A percentile compares a stretch with the other conserved stretches of the same genome.
Evolutionary conservation across 2,888 invertebrate species (phyloP).

Genomic region (Sesia bembeciformis): DNA sequence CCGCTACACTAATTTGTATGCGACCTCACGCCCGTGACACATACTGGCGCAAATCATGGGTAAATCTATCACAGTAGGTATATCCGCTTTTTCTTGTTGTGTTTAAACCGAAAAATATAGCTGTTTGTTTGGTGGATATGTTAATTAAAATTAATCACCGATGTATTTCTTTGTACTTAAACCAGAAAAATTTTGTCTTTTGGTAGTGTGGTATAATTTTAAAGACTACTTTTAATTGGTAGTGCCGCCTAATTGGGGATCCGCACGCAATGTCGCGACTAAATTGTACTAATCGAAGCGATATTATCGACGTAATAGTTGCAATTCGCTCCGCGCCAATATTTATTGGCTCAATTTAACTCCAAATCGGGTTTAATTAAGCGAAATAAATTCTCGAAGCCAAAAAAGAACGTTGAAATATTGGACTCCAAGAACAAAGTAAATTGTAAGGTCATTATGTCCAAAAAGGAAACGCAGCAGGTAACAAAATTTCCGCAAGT

Average conservation of each 20-base stretch:
- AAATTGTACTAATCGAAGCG: conserved; percentile 49
- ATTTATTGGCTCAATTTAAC: conserved; percentile 46
- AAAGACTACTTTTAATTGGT: conserved; percentile 40
- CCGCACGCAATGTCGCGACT: conserved; percentile 51
- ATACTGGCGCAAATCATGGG: no score
- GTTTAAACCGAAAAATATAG: no score
- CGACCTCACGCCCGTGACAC: conserved; percentile 30
- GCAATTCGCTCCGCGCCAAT: conserved; percentile 46
- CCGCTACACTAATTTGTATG: conserved; percentile 40
- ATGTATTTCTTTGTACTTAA: no score
- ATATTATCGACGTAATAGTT: conserved; percentile 40
- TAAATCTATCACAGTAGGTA: no score
- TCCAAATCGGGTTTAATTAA: conserved; percentile 31
- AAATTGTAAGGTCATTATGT: background rate
- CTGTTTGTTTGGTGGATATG: no score
- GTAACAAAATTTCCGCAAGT: background rate
- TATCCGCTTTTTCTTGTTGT: no score
- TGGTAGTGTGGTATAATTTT: conserved; percentile 10
- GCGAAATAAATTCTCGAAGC: background rate
- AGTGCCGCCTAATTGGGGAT: conserved; percentile 34
- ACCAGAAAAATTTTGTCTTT: background rate
- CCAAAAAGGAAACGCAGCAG: no score
- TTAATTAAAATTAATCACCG: no score
- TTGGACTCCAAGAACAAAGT: background rate
- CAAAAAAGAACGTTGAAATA: background rate